Evolutionary conservation across 2,113 vertebrate genomes (phyloP).

Genomic region (Aspidoscelis tigris): DNA sequence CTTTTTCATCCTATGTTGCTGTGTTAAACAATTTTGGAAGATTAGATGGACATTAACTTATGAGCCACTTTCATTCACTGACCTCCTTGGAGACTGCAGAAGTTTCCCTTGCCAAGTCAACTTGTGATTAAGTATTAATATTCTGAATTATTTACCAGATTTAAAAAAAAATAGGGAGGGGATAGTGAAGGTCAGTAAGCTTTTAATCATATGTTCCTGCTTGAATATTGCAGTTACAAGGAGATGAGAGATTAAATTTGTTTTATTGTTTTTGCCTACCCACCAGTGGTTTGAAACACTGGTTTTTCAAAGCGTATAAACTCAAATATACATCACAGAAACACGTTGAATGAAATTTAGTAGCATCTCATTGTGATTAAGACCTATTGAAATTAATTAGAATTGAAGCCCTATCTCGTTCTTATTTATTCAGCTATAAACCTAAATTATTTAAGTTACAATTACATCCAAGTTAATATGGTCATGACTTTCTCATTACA

Average conservation of each 20-base stretch:
- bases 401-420: neutral
- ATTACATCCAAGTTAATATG: neutral
- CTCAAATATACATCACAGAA: neutral
- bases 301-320: neutral
- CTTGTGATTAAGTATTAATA: slow-evolving; percentile 39
- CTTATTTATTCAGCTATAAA: neutral
- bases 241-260: slow-evolving; percentile 13
- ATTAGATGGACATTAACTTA: slow-evolving; percentile 39
- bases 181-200: slow-evolving; percentile 11
- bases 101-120: neutral
- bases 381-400: neutral
- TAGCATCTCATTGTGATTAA: neutral
- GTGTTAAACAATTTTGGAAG: slow-evolving; percentile 33
- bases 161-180: neutral
- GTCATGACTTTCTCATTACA: neutral
- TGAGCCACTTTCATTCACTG: slow-evolving; percentile 19
- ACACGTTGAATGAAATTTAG: neutral
- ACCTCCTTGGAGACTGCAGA: slow-evolving; percentile 43
- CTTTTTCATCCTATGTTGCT: slow-evolving; percentile 12
- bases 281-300: neutral
- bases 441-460: neutral
- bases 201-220: slow-evolving; percentile 26
- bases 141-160: slow-evolving; percentile 25
- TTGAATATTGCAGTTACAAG: neutral
- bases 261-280: neutral